These are phyloP conservation scores for Cichladusa arquata DNA, from an alignment of 2,113 vertebrate species.

Conservation along the genomic window DNA sequence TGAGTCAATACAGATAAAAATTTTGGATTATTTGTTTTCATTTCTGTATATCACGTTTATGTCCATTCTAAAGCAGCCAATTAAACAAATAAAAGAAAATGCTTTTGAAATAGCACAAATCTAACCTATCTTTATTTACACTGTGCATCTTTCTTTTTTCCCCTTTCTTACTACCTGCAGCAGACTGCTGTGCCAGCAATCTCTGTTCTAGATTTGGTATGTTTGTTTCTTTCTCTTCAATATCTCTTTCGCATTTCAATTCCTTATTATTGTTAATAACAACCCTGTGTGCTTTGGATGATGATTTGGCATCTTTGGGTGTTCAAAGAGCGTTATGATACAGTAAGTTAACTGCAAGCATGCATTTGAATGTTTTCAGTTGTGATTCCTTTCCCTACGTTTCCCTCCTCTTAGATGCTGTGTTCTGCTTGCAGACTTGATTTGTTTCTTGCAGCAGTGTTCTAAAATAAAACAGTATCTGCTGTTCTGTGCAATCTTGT, in stretches of 20 bases:
- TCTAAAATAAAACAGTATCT: not conserved
- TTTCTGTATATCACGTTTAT: not conserved
- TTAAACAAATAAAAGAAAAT: conserved; percentile 58
- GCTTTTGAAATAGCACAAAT: conserved; percentile 64
- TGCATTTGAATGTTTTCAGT: conserved; percentile 70
- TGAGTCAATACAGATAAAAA: not conserved
- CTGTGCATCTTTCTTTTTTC: conserved; percentile 79
- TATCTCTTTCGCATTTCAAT: conserved; percentile 64
- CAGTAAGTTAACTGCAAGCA: conserved; percentile 40
- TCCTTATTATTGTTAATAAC: conserved; percentile 41
- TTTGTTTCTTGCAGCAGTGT: conserved; percentile 34
- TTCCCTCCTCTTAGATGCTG: conserved; percentile 49
- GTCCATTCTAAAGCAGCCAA: not conserved
- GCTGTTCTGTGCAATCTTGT: not conserved
- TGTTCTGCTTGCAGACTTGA: conserved; percentile 55
- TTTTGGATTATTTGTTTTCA: not conserved
- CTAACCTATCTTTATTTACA: conserved; percentile 78
- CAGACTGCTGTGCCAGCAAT: conserved; percentile 99
- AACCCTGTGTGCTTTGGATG: conserved; percentile 24
- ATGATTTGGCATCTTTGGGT: conserved; percentile 42
- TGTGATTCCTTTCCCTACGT: conserved; percentile 4
- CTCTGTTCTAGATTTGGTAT: conserved; percentile 99
- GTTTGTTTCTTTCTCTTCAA: conserved; percentile 83
- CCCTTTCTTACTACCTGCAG: conserved; percentile 85
- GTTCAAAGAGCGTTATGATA: not conserved